Evolutionary conservation across 2,113 vertebrate genomes (phyloP), one percentile per base, ranked within the genome.

Genomic region (Xenopus laevis): DNA sequence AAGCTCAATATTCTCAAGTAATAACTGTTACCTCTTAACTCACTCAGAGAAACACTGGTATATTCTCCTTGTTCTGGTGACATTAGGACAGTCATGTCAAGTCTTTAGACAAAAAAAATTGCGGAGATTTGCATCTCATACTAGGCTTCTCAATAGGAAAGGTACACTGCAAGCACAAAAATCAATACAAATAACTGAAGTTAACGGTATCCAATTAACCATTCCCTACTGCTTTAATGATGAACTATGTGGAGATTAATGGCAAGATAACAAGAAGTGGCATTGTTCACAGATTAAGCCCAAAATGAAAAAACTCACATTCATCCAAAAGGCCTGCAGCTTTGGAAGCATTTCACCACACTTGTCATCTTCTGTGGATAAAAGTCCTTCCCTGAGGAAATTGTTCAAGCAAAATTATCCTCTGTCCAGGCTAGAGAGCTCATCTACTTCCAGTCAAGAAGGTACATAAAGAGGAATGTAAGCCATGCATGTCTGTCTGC

Each of bases 341-440:
- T 83, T 81, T 79, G 79, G 64, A 71, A 71, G 71, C 75, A 78
- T 85, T 81, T 84, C 84, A 75, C 82, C 79, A 81, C 79, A 79
- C 80, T 83, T 84, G 83, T 86, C 83, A 84, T 68, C 64, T 74
- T 71, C 77, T 71, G 69, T 33, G n/a, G 76, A 85, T 76, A 85
- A 84, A 87, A 83, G 81, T 77, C 74, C 65, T 82, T 84, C 86
- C 86, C 69, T 0, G 13, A 78, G 77, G 82, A 86, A 23, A 68
- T 2, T 83, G 79, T 83, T 84, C 81, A 81, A 83, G 82, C 82
- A 82, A 83, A 85, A 84, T 78, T 77, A 83, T 76, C 83, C 78
- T 71, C 21, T 47, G 74, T 76, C 62, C 71, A 83, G 80, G 83
- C 85, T 79, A 84, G 79, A 71, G 61, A 0, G 47, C 71, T 84